phyloP scores from a whole-genome alignment of 2,113 vertebrate species.

The Oophaga pumilio region DNA sequence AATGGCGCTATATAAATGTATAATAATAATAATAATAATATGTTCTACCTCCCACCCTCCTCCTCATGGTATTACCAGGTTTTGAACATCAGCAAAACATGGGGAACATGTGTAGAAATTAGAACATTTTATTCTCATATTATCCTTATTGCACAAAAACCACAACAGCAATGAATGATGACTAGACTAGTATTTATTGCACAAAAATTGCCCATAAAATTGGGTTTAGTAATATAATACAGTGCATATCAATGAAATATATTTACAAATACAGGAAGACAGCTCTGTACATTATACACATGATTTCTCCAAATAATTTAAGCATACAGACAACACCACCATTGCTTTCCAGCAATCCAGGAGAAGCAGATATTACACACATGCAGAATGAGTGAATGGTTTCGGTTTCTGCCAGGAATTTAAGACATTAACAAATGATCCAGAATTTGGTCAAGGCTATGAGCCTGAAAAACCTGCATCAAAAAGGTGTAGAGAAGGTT shows the following conservation, averaged over 20 bases:
- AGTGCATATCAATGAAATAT: constrained; percentile 85
- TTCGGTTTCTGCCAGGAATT: constrained; percentile 69
- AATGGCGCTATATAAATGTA: no score
- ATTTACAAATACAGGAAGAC: constrained; percentile 89
- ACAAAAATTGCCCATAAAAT: constrained; percentile 97
- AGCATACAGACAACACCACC: constrained; percentile 70
- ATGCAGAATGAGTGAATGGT: constrained; percentile 65
- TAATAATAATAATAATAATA: no score
- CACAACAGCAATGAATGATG: constrained; percentile 65
- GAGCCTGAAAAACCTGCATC: background rate
- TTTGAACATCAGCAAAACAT: no score
- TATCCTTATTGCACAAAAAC: background rate
- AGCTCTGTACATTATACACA: constrained; percentile 89
- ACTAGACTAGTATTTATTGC: constrained; percentile 91
- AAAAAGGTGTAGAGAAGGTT: background rate
- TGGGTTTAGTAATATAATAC: constrained; percentile 89
- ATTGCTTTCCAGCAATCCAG: constrained; percentile 65
- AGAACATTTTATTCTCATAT: no score
- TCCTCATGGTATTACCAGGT: no score
- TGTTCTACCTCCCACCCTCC: no score
- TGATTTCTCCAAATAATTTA: constrained; percentile 89
- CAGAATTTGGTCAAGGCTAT: constrained; percentile 47
- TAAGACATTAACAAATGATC: constrained; percentile 70
- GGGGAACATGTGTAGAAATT: no score
- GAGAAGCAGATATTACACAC: constrained; percentile 59